phyloP scores from a whole-genome alignment of 1,140 invertebrate species.

The Goniozus legneri region DNA sequence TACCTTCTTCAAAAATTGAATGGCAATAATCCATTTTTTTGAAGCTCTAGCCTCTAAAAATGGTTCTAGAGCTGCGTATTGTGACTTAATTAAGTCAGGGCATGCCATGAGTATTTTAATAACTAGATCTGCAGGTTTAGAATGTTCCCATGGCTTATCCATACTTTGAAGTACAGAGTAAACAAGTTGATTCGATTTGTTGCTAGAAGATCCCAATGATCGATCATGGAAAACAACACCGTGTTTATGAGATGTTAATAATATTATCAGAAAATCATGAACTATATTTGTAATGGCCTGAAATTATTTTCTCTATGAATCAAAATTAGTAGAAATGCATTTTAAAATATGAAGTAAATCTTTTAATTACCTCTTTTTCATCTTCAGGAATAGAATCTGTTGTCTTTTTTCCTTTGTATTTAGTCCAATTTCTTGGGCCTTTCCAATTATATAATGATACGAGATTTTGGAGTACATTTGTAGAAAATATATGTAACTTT shows the following conservation, averaged over 20 bases:
- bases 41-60: conserved; percentile 60
- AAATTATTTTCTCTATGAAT: conserved; percentile 5
- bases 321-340: conserved; percentile 5
- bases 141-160: conserved; percentile 65
- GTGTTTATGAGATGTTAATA: conserved; percentile 68
- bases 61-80: conserved; percentile 59
- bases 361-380: conserved; percentile 49
- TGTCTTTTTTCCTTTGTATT: conserved; percentile 23
- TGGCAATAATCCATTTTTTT: conserved; percentile 56
- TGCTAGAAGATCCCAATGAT: conserved; percentile 57
- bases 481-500: conserved; percentile 70
- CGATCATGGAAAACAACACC: conserved; percentile 67
- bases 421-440: conserved; percentile 58
- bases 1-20: conserved; percentile 57
- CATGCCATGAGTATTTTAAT: conserved; percentile 64
- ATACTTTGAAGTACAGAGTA: conserved; percentile 62
- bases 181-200: conserved; percentile 62
- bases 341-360: conserved; percentile 5
- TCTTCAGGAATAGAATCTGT: conserved; percentile 39
- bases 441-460: conserved; percentile 73
- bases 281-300: conserved; percentile 56
- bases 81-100: conserved; percentile 67
- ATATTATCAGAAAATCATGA: conserved; percentile 63
- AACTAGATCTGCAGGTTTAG: conserved; percentile 62
- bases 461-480: conserved; percentile 62